Percentiles rank a stretch among this genome's conserved stretches.
phyloP scores from a whole-genome alignment of 37 sponge, comb jelly and placozoan species.

The Aplysina aerophoba region DNA sequence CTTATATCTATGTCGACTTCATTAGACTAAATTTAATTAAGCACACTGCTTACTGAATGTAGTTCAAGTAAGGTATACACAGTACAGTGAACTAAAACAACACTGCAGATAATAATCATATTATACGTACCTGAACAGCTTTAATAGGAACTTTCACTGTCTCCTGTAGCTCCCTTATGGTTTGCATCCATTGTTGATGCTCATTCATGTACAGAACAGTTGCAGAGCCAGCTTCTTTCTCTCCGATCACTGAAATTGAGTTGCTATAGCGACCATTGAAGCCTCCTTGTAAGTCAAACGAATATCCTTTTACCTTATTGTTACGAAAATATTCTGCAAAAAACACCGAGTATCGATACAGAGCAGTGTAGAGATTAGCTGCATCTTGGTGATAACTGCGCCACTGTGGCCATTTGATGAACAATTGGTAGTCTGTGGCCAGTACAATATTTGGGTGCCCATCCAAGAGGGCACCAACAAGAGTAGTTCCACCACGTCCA shows the following conservation, averaged over 20 bases:
- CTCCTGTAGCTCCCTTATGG: neutral
- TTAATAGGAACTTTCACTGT: neutral
- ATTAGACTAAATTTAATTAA: no score
- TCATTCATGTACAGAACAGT: neutral
- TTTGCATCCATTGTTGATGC: neutral
- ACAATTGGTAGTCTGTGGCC: constrained; percentile 6
- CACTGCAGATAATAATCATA: no score
- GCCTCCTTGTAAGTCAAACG: neutral
- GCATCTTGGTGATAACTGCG: neutral
- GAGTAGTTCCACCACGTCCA: constrained; percentile 5
- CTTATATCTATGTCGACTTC: no score
- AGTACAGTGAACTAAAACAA: no score
- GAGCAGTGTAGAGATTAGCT: constrained; percentile 5
- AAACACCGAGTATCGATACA: neutral
- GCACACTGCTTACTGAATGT: no score
- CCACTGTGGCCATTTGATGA: neutral
- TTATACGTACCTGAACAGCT: constrained; percentile 23
- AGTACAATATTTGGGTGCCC: constrained; percentile 22
- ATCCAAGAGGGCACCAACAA: constrained; percentile 14
- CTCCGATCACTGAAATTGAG: constrained; percentile 14
- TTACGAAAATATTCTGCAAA: neutral
- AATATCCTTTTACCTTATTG: neutral
- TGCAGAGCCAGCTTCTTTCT: constrained; percentile 15
- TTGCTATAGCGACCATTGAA: neutral
- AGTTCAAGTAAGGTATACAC: no score